These are phyloP conservation scores for Desmophyllum pertusum DNA, from an alignment of 92 coral and sea anemone species.

Conservation along the genomic window DNA sequence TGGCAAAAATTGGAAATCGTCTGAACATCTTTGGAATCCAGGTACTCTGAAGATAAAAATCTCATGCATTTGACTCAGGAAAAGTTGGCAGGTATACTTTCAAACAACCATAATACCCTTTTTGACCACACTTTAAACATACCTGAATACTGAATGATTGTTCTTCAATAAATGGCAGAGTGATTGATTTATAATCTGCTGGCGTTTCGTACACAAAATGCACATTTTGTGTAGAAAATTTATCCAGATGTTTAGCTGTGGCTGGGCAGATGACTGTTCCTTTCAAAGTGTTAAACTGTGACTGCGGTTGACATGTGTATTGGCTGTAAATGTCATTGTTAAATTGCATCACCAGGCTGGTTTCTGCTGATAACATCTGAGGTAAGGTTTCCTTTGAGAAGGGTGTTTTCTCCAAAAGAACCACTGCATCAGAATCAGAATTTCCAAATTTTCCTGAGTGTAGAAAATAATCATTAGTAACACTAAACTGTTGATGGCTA, in stretches of 20 bases:
- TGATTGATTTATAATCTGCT: conserved; percentile 68
- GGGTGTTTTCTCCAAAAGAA: conserved; percentile 94
- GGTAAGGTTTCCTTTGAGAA: conserved; percentile 72
- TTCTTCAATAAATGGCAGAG: conserved; percentile 80
- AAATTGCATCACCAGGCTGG: conserved; percentile 72
- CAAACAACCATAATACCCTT: neutral
- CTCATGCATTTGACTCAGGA: too few species aligned
- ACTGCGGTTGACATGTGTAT: conserved; percentile 78
- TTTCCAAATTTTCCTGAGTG: conserved; percentile 69
- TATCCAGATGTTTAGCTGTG: conserved; percentile 82
- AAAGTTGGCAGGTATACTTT: too few species aligned
- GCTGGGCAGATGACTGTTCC: conserved; percentile 93
- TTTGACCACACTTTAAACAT: neutral
- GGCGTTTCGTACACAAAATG: conserved; percentile 82
- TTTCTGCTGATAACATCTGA: conserved; percentile 71
- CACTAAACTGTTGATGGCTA: neutral
- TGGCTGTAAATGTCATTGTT: conserved; percentile 91
- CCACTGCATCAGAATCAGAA: conserved; percentile 87
- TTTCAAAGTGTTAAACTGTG: conserved; percentile 74
- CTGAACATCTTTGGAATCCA: too few species aligned
- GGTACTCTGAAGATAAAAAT: too few species aligned
- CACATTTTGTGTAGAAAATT: conserved; percentile 77
- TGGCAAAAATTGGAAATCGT: too few species aligned
- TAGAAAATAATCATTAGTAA: neutral
- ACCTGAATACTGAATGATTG: conserved; percentile 90